Conservation (phyloP, 2,113 vertebrate species). For the Gambusia affinis region DNA sequence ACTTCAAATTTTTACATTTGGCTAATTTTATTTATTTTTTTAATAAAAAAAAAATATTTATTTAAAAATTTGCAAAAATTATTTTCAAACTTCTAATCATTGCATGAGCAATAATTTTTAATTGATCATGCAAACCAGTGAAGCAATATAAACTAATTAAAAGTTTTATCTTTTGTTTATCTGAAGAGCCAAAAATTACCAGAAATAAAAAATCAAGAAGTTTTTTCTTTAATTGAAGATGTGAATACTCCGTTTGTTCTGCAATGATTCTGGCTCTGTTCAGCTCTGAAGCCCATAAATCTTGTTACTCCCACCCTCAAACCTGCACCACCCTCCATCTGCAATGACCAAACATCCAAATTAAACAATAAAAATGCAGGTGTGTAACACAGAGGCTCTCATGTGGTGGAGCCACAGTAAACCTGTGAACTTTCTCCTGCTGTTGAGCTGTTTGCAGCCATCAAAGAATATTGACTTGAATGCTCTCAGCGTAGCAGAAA, state of each 20-base stretch:
- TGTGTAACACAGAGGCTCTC: slow-evolving; percentile 39
- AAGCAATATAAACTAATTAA: too few species aligned
- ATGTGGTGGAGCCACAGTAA: slow-evolving; percentile 21
- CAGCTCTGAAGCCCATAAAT: slow-evolving; percentile 30
- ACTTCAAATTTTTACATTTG: too few species aligned
- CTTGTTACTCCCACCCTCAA: slow-evolving; percentile 13
- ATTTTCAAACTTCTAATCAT: too few species aligned
- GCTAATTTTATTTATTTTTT: too few species aligned
- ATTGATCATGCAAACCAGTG: too few species aligned
- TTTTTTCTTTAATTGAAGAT: too few species aligned
- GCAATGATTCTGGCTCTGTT: slow-evolving; percentile 25
- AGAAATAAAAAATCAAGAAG: too few species aligned
- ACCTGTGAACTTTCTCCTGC: slow-evolving; percentile 33
- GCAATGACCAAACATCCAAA: slow-evolving; percentile 38
- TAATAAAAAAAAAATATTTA: too few species aligned
- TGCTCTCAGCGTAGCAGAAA: slow-evolving; percentile 14
- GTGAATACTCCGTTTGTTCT: not conserved
- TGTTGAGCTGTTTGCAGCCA: slow-evolving; percentile 3
- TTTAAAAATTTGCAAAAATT: too few species aligned
- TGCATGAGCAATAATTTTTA: too few species aligned
- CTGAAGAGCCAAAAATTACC: too few species aligned
- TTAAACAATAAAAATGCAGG: slow-evolving; percentile 52
- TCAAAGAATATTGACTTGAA: slow-evolving; percentile 25
- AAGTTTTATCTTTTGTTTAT: too few species aligned
- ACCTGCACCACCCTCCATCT: not conserved